phyloP scores from a whole-genome alignment of 2,797 vertebrate genomes.

The Anolis apletophallus region DNA sequence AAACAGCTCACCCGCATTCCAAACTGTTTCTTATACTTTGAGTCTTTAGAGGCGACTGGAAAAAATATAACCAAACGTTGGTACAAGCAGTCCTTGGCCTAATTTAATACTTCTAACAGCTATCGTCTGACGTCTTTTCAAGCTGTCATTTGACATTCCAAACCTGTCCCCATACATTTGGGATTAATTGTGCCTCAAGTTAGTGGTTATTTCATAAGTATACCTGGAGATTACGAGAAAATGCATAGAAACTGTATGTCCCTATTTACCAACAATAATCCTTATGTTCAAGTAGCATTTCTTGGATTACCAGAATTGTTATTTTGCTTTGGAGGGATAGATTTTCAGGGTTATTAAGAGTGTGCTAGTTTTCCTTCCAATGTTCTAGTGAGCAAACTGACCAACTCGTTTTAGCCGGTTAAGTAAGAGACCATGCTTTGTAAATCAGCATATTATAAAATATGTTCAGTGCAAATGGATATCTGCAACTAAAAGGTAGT shows the following conservation, averaged over 20 bases:
- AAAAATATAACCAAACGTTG: not conserved
- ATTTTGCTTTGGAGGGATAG: not conserved
- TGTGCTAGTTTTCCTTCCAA: not conserved
- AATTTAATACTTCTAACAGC: conserved; percentile 8
- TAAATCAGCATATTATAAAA: not conserved
- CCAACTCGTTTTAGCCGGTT: not conserved
- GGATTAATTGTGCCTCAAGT: not conserved
- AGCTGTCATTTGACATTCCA: not conserved
- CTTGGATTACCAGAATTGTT: not conserved
- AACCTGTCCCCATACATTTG: not conserved
- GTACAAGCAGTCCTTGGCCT: conserved; percentile 11
- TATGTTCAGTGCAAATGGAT: not conserved
- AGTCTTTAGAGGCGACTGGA: not conserved
- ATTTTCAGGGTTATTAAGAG: not conserved
- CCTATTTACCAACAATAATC: not conserved
- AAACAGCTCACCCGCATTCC: not conserved
- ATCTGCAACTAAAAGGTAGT: not conserved
- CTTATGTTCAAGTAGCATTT: not conserved
- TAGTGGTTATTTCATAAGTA: not conserved
- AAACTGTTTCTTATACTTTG: not conserved
- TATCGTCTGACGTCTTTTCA: not conserved
- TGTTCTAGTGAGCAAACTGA: not conserved
- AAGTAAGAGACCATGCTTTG: not conserved
- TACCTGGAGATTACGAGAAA: not conserved
- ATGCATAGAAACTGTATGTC: not conserved